Base-by-base conservation (phyloP, 2,797 vertebrate species). In the Melanogrammus aeglefinus region DNA sequence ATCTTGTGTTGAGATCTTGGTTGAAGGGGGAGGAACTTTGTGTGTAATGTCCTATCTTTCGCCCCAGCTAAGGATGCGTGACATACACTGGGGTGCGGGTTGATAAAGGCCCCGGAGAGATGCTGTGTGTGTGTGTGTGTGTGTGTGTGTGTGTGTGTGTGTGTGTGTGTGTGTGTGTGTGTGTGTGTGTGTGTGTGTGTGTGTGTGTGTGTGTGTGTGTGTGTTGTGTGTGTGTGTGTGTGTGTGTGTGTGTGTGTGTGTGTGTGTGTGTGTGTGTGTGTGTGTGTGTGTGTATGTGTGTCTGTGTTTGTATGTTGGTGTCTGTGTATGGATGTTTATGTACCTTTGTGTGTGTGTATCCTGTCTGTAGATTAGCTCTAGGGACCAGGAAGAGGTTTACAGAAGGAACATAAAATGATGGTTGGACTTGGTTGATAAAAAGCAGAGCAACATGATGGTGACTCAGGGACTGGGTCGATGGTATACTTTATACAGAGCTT, bases 41-140 rank as follows among this genome's bases (percentile, higher is more conserved):
- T 35, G 74, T 90, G 87, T 83, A 86, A 84, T 88, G 86, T 83
- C 77, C 77, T 88, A 91, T 92, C 88, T 90, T 57, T 82, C 21
- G 33, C 79, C 86, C 69, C 80, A 80, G 77, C 84, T 78, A 38
- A 21, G 80, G 85, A 90, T 88, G 89, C 88, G 81, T 87, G 88
- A 86, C 81, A 29, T 85, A 90, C 78, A 82, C 77, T 86, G 85
- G 82, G 21, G 18, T 69, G 27, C 79, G 76, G 88, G 91, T 93
- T 92, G 92, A 94, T 92, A 91, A 90, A 83, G 84, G 85, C 75
- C 84, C 31, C 75, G 86, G 87, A 91, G 87, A 83, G 77, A 78
- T 51, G 81, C 85, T 75, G 84, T 85, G 12, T 51, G 47, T 51
- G 47, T 51, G 47, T 51, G 47, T 51, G 47, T 51, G 47, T 83